These are phyloP conservation scores for Caenorhabditis afra DNA, from an alignment of 2,888 invertebrate genomes.

Conservation along the genomic window DNA sequence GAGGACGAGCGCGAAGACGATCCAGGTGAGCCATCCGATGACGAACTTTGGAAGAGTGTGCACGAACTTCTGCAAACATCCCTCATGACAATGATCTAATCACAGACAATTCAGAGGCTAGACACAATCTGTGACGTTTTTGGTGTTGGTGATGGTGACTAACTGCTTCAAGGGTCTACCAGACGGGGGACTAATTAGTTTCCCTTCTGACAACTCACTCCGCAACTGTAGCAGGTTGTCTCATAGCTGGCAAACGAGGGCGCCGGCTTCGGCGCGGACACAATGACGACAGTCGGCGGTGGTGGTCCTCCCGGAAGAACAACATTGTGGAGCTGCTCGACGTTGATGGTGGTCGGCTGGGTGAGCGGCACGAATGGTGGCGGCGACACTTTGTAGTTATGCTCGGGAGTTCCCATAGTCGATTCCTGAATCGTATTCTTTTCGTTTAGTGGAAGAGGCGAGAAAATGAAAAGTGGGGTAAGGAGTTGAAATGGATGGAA, in stretches of 20 bases:
- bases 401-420: constrained; percentile 42
- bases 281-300: constrained; percentile 57
- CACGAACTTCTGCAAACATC: constrained; percentile 65
- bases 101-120: too few relatives aligned
- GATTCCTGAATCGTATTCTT: constrained; percentile 49
- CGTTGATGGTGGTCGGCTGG: constrained; percentile 49
- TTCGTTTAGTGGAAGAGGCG: not conserved
- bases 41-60: constrained; percentile 69
- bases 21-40: constrained; percentile 72
- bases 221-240: constrained; percentile 66
- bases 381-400: constrained; percentile 67
- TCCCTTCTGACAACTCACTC: constrained; percentile 53
- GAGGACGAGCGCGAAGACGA: constrained; percentile 66
- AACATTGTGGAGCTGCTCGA: constrained; percentile 52
- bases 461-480: not conserved
- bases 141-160: too few relatives aligned
- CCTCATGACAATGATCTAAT: too few relatives aligned
- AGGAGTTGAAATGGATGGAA: not conserved
- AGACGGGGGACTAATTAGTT: not conserved
- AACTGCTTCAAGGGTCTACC: too few relatives aligned
- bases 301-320: constrained; percentile 45
- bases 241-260: constrained; percentile 68
- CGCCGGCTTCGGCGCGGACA: constrained; percentile 63
- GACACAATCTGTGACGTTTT: too few relatives aligned
- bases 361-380: constrained; percentile 70